Base-by-base conservation (phyloP, 2,797 vertebrate species). In the Acomys russatus region DNA sequence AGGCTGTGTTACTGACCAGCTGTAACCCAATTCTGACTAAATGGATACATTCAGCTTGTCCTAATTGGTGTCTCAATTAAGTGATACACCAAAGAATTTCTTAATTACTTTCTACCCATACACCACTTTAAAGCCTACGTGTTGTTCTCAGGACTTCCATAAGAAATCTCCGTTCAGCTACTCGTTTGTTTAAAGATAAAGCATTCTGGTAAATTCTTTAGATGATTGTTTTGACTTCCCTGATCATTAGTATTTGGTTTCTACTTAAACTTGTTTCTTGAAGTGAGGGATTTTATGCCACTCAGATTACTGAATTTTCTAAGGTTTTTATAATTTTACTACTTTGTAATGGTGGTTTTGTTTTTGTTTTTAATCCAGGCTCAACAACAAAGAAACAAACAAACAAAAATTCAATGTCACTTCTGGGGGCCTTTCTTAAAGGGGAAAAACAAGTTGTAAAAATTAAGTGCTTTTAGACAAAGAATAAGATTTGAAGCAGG, bases 181-280 rank as follows among this genome's bases (percentile, higher is more conserved):
- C 35, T 94, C 64, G 54, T 73, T 92, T 90, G 1, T 85, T 94
- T 73, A 88, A 95, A 93, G 88, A 68, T 54, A 90, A 95, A 54
- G 3, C 33, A 96, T 89, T 90, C 86, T 92, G 88, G 51, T 84
- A 44, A 94, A 70, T 51, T 90, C 93, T 84, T 90, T 30, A n/a
- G 73, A 86, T 85, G 0, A 2, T 44, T 71, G 11, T 80, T 95
- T 94, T 96, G 4, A 94, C 82, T 95, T 88, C 18, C 56, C 18
- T 90, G 71, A 73, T 78, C n/a, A 76, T 78, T 14, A 44, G 25
- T 33, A 86, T 96, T 97, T 96, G 63, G 7, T 59, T 91, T 96
- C 76, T 77, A 66, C 64, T 90, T 90, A 90, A 79, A 88, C 73
- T 79, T 80, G 8, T 59, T 79, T 63, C 70, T 79, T 18, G 25